A percentile compares a stretch with the other conserved stretches of the same genome.
Evolutionary conservation across 1,140 invertebrate genomes (phyloP).

Genomic region (Asobara japonica): DNA sequence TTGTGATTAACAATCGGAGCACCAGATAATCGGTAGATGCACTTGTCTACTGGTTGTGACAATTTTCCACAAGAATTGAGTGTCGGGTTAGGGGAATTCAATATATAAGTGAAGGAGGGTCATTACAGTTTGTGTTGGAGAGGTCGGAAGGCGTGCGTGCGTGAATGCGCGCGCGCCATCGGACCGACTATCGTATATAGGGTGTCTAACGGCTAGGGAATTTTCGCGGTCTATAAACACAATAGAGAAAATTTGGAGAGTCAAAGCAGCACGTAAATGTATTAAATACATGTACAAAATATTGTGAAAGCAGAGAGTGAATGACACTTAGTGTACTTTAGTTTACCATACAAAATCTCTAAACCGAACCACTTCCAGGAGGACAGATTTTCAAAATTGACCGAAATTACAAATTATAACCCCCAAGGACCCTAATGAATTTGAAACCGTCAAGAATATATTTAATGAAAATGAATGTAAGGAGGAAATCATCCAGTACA

Average conservation of each 20-base stretch:
- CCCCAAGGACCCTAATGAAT: background rate
- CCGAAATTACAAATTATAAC: background rate
- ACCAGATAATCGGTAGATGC: background rate
- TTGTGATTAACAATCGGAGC: background rate
- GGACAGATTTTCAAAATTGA: background rate
- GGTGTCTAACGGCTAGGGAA: background rate
- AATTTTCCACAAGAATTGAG: background rate
- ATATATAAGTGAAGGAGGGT: constrained; percentile 7
- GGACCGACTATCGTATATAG: background rate
- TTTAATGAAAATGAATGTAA: background rate
- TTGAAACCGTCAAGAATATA: background rate
- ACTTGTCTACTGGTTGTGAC: background rate
- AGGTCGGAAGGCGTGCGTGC: constrained; percentile 26
- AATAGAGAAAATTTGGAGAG: background rate
- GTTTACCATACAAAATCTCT: too few species aligned
- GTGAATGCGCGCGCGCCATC: constrained; percentile 17
- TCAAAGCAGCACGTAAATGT: background rate
- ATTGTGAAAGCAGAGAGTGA: background rate
- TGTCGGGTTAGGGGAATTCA: background rate
- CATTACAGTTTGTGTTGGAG: constrained; percentile 23
- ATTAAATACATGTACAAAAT: background rate
- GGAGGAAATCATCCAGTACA: background rate
- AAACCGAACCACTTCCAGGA: too few species aligned
- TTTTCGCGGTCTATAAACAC: background rate
- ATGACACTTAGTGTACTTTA: too few species aligned